These are phyloP conservation scores for Stenichneumon culpator DNA, from an alignment of 2,888 invertebrate species.

Conservation along the genomic window DNA sequence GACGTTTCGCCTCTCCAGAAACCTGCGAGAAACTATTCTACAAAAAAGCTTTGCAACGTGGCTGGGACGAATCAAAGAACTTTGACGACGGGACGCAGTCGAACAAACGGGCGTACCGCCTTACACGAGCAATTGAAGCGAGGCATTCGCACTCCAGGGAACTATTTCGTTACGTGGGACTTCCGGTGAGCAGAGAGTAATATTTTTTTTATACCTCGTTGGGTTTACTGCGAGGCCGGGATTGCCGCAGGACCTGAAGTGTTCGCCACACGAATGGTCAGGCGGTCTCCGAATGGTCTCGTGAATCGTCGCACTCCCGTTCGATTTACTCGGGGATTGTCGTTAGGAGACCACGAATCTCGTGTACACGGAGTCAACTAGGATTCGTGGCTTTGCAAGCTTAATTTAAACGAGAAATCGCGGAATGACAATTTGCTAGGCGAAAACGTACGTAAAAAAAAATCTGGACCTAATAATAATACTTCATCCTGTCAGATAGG, in stretches of 20 bases:
- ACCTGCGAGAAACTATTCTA: conserved; percentile 5
- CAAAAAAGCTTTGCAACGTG: background rate
- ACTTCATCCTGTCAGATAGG: conserved; percentile 16
- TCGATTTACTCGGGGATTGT: background rate
- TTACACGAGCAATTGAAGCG: conserved; percentile 8
- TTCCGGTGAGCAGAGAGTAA: conserved; percentile 25
- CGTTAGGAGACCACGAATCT: background rate
- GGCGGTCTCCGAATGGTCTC: conserved; percentile 15
- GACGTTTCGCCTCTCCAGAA: background rate
- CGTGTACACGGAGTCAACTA: background rate
- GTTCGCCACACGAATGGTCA: conserved; percentile 1
- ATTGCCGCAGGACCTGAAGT: conserved; percentile 11
- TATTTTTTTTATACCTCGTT: conserved; percentile 37
- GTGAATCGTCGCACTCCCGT: conserved; percentile 10
- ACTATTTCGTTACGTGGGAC: conserved; percentile 23
- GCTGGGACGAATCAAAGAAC: background rate
- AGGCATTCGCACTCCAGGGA: conserved; percentile 19
- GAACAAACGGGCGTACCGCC: background rate
- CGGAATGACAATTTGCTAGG: background rate
- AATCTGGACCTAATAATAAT: background rate
- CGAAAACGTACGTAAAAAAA: background rate
- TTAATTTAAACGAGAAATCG: background rate
- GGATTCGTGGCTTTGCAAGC: background rate
- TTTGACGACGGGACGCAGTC: background rate
- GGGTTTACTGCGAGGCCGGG: conserved; percentile 34